Percentiles rank a stretch among this genome's conserved stretches.
Evolutionary conservation across 2,113 vertebrate species (phyloP).

Genomic region (Albula goreensis): DNA sequence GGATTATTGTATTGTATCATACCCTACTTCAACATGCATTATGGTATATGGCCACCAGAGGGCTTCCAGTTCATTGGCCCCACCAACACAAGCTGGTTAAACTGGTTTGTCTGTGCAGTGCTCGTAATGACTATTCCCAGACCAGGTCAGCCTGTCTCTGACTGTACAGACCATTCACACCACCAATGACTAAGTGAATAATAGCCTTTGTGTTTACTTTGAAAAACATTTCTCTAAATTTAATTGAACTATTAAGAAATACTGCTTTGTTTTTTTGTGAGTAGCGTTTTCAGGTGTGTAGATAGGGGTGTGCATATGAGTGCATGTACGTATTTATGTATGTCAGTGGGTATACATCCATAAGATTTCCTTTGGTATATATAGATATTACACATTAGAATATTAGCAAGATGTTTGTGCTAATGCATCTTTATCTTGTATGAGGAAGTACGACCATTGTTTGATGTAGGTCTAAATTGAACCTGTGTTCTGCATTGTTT

Average conservation of each 20-base stretch:
- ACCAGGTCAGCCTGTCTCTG: neutral
- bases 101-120: constrained; percentile 5
- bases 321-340: neutral
- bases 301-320: neutral
- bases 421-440: neutral
- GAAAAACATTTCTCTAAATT: neutral
- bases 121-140: neutral
- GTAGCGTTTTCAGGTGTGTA: neutral
- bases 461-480: constrained; percentile 19
- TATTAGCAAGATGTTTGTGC: neutral
- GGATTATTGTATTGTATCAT: neutral
- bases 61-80: neutral
- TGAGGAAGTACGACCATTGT: constrained; percentile 6
- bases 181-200: neutral
- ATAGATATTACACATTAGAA: neutral
- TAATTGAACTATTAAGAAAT: neutral
- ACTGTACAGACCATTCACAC: neutral
- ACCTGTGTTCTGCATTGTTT: constrained; percentile 2
- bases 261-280: neutral
- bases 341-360: neutral
- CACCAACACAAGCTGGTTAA: neutral
- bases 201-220: neutral
- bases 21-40: neutral
- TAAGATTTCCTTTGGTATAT: neutral
- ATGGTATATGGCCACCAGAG: neutral